phyloP scores from a whole-genome alignment of 2,888 invertebrate species.

The Euspilapteryx auroguttella region DNA sequence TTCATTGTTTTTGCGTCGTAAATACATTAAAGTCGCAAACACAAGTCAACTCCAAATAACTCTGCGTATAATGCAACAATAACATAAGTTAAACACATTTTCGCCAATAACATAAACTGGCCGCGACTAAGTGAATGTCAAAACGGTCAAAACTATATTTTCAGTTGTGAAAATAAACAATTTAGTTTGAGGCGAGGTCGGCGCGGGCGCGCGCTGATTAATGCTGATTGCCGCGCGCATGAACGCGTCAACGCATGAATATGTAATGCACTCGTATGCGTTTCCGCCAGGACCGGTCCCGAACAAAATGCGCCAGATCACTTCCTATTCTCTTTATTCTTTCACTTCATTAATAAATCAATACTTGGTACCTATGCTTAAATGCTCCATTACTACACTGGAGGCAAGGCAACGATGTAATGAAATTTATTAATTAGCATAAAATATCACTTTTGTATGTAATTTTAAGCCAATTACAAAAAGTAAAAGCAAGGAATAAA shows the following conservation, averaged over 20 bases:
- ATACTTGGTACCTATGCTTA: too few relatives aligned
- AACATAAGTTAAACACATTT: slow-evolving; percentile 3
- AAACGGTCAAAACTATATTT: slow-evolving; percentile 31
- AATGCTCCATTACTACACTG: too few relatives aligned
- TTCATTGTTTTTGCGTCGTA: too few relatives aligned
- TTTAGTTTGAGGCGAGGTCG: slow-evolving; percentile 32
- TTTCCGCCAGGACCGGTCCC: slow-evolving; percentile 51
- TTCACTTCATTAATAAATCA: too few relatives aligned
- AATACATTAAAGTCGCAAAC: background rate
- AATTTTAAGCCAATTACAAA: too few relatives aligned
- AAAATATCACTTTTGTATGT: too few relatives aligned
- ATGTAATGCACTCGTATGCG: slow-evolving; percentile 51
- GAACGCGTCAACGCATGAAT: slow-evolving; percentile 46
- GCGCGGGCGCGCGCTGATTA: too few relatives aligned
- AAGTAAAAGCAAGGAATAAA: too few relatives aligned
- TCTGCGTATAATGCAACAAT: slow-evolving; percentile 1
- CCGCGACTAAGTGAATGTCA: slow-evolving; percentile 9
- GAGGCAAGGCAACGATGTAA: too few relatives aligned
- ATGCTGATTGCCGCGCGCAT: slow-evolving; percentile 29
- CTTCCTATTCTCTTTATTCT: slow-evolving; percentile 37
- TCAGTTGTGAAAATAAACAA: slow-evolving; percentile 43
- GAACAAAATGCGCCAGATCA: slow-evolving; percentile 53
- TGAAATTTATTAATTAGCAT: too few relatives aligned
- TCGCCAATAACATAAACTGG: slow-evolving; percentile 3
- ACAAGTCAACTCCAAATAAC: background rate